Conservation (phyloP, 2,888 invertebrate genomes). For the Octonoba sinensis region DNA sequence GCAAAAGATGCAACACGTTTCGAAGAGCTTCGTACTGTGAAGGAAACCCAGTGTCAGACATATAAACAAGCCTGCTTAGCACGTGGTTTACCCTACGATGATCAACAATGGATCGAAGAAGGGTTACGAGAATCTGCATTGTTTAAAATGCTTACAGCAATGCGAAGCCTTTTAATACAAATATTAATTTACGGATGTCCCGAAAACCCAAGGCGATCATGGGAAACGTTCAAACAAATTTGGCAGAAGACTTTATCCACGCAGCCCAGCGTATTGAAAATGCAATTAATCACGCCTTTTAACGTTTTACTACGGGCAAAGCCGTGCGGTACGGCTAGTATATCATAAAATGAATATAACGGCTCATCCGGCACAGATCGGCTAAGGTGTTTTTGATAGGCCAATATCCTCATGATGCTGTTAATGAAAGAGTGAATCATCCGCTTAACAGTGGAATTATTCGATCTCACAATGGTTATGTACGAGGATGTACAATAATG, state of each 20-base stretch:
- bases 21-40: neutral
- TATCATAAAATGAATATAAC: neutral
- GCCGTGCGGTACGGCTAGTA: too few species aligned
- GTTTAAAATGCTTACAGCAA: constrained; percentile 8
- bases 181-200: constrained; percentile 1
- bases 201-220: neutral
- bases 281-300: too few species aligned
- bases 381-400: too few species aligned
- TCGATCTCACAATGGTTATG: neutral
- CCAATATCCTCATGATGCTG: neutral
- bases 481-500: too few species aligned
- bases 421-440: neutral
- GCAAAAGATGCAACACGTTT: constrained; percentile 8
- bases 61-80: constrained; percentile 8
- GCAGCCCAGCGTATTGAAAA: too few species aligned
- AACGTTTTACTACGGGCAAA: too few species aligned
- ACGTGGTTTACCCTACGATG: neutral
- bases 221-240: constrained; percentile 7
- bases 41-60: neutral
- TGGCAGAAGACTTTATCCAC: constrained; percentile 6
- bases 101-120: constrained; percentile 2
- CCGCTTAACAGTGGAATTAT: neutral
- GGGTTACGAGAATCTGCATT: constrained; percentile 1
- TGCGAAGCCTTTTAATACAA: constrained; percentile 4
- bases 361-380: neutral